A percentile compares a stretch with the other conserved stretches of the same genome.
phyloP scores from a whole-genome alignment of 2,113 vertebrate genomes.

The Suncus etruscus region DNA sequence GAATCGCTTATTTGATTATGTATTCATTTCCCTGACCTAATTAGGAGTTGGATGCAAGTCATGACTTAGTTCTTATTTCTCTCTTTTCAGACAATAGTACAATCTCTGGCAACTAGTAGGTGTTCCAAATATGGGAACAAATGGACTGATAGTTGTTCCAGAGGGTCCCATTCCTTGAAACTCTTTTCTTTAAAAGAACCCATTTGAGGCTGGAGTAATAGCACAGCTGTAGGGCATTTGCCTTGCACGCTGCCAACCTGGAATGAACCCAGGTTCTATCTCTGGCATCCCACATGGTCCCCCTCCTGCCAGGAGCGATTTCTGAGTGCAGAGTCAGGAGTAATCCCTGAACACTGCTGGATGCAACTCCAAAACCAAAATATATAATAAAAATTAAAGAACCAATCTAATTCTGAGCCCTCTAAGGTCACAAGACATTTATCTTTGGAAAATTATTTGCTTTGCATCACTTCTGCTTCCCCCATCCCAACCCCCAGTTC shows the following conservation, averaged over 20 bases:
- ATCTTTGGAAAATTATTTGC: slow-evolving; percentile 44
- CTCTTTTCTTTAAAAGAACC: background rate
- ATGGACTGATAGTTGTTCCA: too few species aligned
- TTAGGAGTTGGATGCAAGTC: background rate
- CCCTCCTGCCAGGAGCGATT: too few species aligned
- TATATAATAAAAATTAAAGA: too few species aligned
- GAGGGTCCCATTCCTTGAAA: slow-evolving; percentile 1
- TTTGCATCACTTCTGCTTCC: slow-evolving; percentile 21
- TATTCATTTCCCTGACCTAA: background rate
- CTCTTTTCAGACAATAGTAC: background rate
- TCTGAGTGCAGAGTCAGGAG: too few species aligned
- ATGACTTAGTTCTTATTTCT: background rate
- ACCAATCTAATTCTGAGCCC: background rate
- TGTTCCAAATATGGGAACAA: background rate
- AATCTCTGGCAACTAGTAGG: background rate
- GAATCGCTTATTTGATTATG: background rate
- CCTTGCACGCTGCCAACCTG: too few species aligned
- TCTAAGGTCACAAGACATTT: slow-evolving; percentile 10
- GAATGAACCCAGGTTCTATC: too few species aligned
- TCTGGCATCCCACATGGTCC: too few species aligned
- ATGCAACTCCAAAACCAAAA: too few species aligned
- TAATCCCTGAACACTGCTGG: too few species aligned
- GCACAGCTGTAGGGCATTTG: too few species aligned
- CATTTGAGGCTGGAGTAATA: too few species aligned
- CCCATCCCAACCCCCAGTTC: background rate